These are phyloP conservation scores for Subanguina moxae DNA, from an alignment of 1,140 invertebrate genomes.

Conservation along the genomic window DNA sequence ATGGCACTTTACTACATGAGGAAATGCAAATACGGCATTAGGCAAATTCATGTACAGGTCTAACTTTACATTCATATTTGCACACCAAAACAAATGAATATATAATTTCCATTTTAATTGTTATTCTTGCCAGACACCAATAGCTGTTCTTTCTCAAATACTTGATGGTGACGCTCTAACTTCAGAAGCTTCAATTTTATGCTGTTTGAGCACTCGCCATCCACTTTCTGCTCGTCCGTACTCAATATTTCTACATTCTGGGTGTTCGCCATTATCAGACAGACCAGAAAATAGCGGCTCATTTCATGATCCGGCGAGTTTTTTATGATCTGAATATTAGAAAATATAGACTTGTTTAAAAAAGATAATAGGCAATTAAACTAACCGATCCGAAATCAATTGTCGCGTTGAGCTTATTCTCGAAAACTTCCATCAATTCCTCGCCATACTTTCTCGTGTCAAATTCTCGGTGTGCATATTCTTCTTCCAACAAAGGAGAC, in stretches of 20 bases:
- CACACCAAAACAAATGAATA: no score
- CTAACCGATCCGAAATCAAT: constrained; percentile 19
- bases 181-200: constrained; percentile 2
- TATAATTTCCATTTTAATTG: no score
- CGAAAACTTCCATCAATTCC: constrained; percentile 28
- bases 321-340: constrained; percentile 15
- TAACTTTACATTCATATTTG: no score
- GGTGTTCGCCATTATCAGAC: constrained; percentile 40
- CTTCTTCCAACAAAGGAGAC: constrained; percentile 37
- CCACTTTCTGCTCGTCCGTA: neutral
- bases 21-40: no score
- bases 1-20: no score
- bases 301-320: constrained; percentile 28
- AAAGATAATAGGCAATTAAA: neutral
- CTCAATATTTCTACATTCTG: constrained; percentile 31
- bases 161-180: constrained; percentile 10
- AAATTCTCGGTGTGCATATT: constrained; percentile 34
- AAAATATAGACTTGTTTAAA: neutral
- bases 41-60: no score
- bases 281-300: constrained; percentile 41
- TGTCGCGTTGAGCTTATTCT: constrained; percentile 9
- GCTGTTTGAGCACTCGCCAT: neutral
- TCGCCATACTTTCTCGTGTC: constrained; percentile 33
- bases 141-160: neutral
- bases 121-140: no score